These are phyloP conservation scores for Leistus spinibarbis DNA, from an alignment of 2,888 invertebrate species.

Conservation along the genomic window DNA sequence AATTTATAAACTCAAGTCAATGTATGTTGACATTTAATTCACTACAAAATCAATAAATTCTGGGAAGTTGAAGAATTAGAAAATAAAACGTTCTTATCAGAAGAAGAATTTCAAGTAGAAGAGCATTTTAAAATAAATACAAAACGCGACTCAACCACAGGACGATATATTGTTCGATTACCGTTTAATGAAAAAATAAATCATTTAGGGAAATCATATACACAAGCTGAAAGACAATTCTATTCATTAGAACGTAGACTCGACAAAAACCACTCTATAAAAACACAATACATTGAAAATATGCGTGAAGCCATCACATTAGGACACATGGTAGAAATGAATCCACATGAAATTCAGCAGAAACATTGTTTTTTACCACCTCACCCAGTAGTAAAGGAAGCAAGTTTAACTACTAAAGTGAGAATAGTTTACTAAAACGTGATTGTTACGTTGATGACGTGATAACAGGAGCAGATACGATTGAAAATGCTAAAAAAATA, in stretches of 20 bases:
- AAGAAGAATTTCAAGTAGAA: constrained; percentile 3
- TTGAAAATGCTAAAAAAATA: background rate
- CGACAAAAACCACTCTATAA: background rate
- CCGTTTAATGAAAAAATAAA: constrained; percentile 8
- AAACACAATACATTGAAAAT: background rate
- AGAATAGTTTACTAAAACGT: constrained; percentile 1
- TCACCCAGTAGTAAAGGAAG: background rate
- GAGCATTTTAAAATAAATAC: background rate
- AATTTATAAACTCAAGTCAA: background rate
- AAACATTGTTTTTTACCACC: background rate
- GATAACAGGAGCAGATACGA: too few relatives aligned
- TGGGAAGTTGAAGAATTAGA: constrained; percentile 10
- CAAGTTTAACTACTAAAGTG: constrained; percentile 1
- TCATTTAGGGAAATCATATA: constrained; percentile 1
- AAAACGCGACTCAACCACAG: background rate
- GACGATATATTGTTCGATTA: constrained; percentile 3
- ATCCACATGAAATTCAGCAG: background rate
- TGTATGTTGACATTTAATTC: background rate
- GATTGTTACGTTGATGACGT: background rate
- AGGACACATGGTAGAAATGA: background rate
- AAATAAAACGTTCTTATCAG: background rate
- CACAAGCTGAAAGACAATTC: background rate
- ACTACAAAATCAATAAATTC: background rate
- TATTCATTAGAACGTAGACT: constrained; percentile 1
- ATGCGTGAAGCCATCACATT: background rate